Evolutionary conservation across 2,797 vertebrate species (phyloP), one percentile per base, ranked within the genome.

Genomic region (Fistularia tabacaria): DNA sequence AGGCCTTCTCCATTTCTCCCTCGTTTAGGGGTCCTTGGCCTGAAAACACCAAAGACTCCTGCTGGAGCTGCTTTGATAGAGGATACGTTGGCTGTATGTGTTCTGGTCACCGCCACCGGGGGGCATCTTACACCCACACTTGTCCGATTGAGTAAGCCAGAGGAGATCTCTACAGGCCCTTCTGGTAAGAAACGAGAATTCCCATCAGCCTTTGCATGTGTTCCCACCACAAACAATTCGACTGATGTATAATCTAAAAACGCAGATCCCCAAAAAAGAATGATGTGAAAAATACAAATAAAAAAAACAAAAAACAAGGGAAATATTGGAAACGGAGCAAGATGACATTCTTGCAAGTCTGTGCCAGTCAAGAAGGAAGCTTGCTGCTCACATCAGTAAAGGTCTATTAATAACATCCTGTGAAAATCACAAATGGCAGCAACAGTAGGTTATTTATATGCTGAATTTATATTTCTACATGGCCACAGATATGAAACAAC

Each of bases 111-210:
- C 50, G 67, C 88, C 91, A 90, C 83, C 80, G 89, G 89, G 79
- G 78, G 89, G 90, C 73, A 79, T 61, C 65, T 74, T 64, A 73
- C 44, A 41, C 70, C 76, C 66, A 82, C 62, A n/a, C 71, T 62
- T 47, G 47, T 50, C 66, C 54, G 67, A 54, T 56, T 57, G 47
- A 62, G 61, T 51, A 62, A 76, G 70, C 72, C 68, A 15, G 82
- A 87, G 88, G 88, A 90, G 25, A 25, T 25, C 25, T 88, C 46
- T 89, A 88, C 88, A 89, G 86, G 82, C 72, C 86, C 87, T 85
- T 89, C 85, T 87, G 85, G 85, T 76, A 45, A 87, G 86, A 87
- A 89, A 86, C 74, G 13, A 41, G 59, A 87, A 89, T 87, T 88
- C 86, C 77, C 86, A 87, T 87, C 84, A 85, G 81, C 81, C 81